Conservation (phyloP, 2,888 invertebrate species). For the Elegia similella region DNA sequence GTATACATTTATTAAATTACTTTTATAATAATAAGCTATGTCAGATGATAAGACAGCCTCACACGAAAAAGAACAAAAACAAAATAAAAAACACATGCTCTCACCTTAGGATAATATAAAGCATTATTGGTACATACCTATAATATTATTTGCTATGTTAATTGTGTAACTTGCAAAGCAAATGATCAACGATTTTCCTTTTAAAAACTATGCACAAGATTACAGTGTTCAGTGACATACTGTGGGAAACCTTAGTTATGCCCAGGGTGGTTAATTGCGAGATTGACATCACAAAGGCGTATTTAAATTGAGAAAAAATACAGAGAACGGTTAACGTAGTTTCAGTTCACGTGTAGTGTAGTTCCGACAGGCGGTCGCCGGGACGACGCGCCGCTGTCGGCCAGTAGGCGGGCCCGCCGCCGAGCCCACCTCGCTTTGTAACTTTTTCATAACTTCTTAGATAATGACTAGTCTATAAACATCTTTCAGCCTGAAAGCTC, state of each 20-base stretch:
- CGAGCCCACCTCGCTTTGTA: slow-evolving; percentile 33
- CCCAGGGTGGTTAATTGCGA: background rate
- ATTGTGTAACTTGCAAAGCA: background rate
- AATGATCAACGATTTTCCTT: background rate
- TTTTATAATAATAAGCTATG: too few relatives aligned
- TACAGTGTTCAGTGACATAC: slow-evolving; percentile 3
- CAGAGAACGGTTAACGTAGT: slow-evolving; percentile 41
- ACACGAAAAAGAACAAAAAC: too few relatives aligned
- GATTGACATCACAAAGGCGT: slow-evolving; percentile 9
- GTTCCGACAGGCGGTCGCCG: slow-evolving; percentile 59
- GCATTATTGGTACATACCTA: too few relatives aligned
- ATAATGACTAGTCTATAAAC: slow-evolving; percentile 26
- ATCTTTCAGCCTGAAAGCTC: slow-evolving; percentile 9
- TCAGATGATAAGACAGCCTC: too few relatives aligned
- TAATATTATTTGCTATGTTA: too few relatives aligned
- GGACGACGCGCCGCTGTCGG: slow-evolving; percentile 47
- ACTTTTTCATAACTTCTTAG: slow-evolving; percentile 33
- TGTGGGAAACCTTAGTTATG: background rate
- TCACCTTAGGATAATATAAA: too few relatives aligned
- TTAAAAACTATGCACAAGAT: background rate
- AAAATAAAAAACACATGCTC: too few relatives aligned
- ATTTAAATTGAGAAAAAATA: slow-evolving; percentile 32
- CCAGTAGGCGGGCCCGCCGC: slow-evolving; percentile 53
- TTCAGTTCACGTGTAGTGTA: slow-evolving; percentile 35
- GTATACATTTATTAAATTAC: too few relatives aligned